These are phyloP conservation scores for Antigone vipio DNA, from an alignment of 2,113 vertebrate species.

Conservation along the genomic window DNA sequence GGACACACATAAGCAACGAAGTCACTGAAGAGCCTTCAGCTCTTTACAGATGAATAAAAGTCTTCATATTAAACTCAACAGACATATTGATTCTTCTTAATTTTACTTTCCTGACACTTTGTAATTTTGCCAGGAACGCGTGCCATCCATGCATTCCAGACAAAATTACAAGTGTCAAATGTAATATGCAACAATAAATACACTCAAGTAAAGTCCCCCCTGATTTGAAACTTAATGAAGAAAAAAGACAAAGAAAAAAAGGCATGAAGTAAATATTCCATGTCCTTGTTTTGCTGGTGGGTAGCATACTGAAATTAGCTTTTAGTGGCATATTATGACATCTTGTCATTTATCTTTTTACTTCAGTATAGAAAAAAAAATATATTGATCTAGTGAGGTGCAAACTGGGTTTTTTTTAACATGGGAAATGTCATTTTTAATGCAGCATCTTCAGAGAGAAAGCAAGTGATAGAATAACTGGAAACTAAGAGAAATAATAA, in stretches of 20 bases:
- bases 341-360: not conserved
- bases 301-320: not conserved
- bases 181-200: not conserved
- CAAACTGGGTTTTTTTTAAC: not conserved
- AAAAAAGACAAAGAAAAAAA: not conserved
- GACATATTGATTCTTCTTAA: not conserved
- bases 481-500: not conserved
- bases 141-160: not conserved
- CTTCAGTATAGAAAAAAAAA: not conserved
- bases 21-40: not conserved
- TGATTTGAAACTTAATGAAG: constrained; percentile 18
- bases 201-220: not conserved
- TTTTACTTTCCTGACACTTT: not conserved
- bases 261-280: not conserved
- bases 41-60: not conserved
- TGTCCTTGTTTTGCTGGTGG: not conserved
- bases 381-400: not conserved
- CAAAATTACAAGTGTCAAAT: not conserved
- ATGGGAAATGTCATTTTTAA: not conserved
- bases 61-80: not conserved
- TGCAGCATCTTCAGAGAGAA: not conserved
- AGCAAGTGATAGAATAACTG: not conserved
- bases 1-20: not conserved
- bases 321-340: not conserved
- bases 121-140: not conserved